Evolutionary conservation across 1,140 invertebrate species (phyloP), one percentile per base, ranked within the genome.

Genomic region (Heliconius himera): DNA sequence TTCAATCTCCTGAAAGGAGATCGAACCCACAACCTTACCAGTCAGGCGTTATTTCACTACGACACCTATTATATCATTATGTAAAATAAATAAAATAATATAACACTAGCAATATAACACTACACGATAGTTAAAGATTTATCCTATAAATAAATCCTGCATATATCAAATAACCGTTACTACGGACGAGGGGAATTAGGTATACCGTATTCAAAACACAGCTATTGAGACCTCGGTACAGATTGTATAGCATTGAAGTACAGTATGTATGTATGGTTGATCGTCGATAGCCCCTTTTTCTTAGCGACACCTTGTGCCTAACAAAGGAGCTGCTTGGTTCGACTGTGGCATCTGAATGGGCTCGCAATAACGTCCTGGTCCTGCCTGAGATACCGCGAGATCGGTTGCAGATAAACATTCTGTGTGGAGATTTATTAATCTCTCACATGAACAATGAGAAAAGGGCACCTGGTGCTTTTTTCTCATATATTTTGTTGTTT

Each of bases 371-470:
- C 91, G 88, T 92, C 90, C 88, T 87, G 70, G 76, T 88, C 79
- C 83, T 85, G 89, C 89, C 88, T 89, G 84, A 86, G 36, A 90
- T 90, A 90, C 91, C 92, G 90, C 92, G 87, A 94, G 92, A 94
- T 94, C 92, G 90, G 86, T 85, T 86, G 85, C 88, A 91, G 93
- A 94, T 94, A 94, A 91, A 90, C 89, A 85, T 85, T 84, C 87
- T 87, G 87, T 90, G 87, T 87, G 90, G 90, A 93, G 93, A 94
- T 94, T 94, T 94, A 94, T 94, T 94, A 94, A 94, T 94, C 93
- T 93, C 85, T 88, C 89, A 85, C 85, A 91, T 92, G 93, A 94
- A 94, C 93, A 94, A 94, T 94, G 88, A 90, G 81, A 80, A 87
- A 87, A 87, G 90, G 90, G 87, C 92, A 93, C 92, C 93, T 93